Percentiles rank a stretch among this genome's conserved stretches.
Evolutionary conservation across 2,888 invertebrate genomes (phyloP).

Genomic region (Drosophila suboccidentalis): DNA sequence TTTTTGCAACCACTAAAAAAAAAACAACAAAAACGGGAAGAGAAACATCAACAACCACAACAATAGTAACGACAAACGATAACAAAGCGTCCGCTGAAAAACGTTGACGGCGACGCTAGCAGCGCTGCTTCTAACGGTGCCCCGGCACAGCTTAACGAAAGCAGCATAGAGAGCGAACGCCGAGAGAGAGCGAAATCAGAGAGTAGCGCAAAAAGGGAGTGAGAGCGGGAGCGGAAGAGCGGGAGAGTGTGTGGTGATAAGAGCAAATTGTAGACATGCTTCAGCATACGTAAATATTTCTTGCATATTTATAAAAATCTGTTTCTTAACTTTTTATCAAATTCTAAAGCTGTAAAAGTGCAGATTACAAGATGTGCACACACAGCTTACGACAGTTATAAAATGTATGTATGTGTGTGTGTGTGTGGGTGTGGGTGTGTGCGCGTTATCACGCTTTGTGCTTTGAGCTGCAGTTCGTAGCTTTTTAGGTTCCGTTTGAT

Average conservation of each 20-base stretch:
- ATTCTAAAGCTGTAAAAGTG: neutral
- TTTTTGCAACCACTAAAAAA: slow-evolving; percentile 44
- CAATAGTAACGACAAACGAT: slow-evolving; percentile 31
- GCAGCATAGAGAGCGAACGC: slow-evolving; percentile 1
- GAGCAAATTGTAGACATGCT: slow-evolving; percentile 18
- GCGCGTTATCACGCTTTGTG: slow-evolving; percentile 8
- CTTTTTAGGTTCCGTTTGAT: slow-evolving; percentile 17
- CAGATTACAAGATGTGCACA: slow-evolving; percentile 4
- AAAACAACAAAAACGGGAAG: slow-evolving; percentile 15
- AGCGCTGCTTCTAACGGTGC: slow-evolving; percentile 56
- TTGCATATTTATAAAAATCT: slow-evolving; percentile 1
- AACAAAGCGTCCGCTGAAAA: slow-evolving; percentile 39
- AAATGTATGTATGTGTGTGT: neutral
- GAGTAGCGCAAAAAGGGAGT: neutral
- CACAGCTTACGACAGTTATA: neutral
- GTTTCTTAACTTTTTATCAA: neutral
- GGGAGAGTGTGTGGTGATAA: slow-evolving; percentile 25
- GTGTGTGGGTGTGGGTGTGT: neutral
- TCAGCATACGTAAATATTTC: neutral
- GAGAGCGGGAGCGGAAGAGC: neutral
- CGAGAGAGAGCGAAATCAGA: slow-evolving; percentile 2
- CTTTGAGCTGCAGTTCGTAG: slow-evolving; percentile 14
- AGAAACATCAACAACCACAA: slow-evolving; percentile 6
- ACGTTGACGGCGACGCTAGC: slow-evolving; percentile 31
- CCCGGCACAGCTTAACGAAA: slow-evolving; percentile 41